These are phyloP conservation scores for Microcebus ravelobensis DNA, from an alignment of 2,113 vertebrate genomes.

Conservation along the genomic window DNA sequence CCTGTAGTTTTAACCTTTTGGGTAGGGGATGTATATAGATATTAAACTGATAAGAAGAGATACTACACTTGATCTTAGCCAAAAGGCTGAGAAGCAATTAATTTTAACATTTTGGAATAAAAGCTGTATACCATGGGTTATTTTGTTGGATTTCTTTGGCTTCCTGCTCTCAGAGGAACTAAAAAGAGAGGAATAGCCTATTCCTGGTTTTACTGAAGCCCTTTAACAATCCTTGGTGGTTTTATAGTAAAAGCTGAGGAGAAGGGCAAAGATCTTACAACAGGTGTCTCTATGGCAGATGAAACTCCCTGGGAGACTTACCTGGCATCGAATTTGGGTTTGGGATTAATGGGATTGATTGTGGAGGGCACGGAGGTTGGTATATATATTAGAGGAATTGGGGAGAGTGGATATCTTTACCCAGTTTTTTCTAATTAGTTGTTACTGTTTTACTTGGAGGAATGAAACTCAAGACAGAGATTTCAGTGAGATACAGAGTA, in stretches of 20 bases:
- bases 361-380: background rate
- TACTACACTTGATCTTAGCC: too few species aligned
- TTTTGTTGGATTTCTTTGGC: background rate
- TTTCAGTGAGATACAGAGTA: background rate
- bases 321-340: background rate
- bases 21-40: too few species aligned
- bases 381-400: background rate
- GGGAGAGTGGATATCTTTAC: background rate
- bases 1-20: background rate
- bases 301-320: background rate
- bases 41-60: too few species aligned
- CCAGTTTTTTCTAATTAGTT: background rate
- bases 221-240: background rate
- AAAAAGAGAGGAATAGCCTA: background rate
- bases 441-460: background rate
- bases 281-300: background rate
- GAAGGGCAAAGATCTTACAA: background rate
- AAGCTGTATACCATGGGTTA: background rate
- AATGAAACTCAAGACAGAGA: background rate
- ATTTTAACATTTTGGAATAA: background rate
- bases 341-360: background rate
- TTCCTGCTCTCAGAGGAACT: background rate
- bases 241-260: background rate
- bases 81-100: too few species aligned
- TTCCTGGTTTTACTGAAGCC: background rate